phyloP scores from a whole-genome alignment of 2,797 vertebrate species.

The Oreochromis mossambicus region DNA sequence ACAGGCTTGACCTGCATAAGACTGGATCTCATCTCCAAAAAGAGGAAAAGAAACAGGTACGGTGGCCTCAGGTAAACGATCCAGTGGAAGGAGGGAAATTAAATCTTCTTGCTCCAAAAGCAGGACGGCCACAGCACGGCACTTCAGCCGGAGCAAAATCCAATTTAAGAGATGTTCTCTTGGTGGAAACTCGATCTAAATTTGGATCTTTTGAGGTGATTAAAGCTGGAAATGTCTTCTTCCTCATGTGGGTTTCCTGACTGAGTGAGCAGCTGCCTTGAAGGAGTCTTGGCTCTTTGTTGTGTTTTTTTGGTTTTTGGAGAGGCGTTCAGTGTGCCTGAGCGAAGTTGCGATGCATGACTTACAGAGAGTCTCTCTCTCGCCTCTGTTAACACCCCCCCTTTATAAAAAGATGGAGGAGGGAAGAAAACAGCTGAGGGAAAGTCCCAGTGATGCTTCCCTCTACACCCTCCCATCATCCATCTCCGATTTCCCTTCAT shows the following conservation, averaged over 20 bases:
- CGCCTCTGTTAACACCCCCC: neutral
- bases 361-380: conserved; percentile 26
- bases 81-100: conserved; percentile 7
- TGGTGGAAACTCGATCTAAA: neutral
- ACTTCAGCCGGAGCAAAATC: conserved; percentile 4
- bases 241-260: neutral
- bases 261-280: neutral
- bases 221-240: neutral
- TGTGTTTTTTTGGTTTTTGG: conserved; percentile 10
- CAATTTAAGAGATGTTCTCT: conserved; percentile 11
- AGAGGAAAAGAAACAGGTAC: neutral
- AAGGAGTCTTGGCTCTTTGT: conserved; percentile 12
- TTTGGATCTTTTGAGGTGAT: neutral
- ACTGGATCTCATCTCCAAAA: conserved; percentile 77
- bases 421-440: conserved; percentile 17
- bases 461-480: conserved; percentile 25
- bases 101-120: neutral
- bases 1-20: conserved; percentile 71
- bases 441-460: conserved; percentile 58
- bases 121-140: neutral
- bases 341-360: conserved; percentile 41
- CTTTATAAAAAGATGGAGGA: conserved; percentile 20
- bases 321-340: conserved; percentile 20
- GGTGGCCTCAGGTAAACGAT: conserved; percentile 1
- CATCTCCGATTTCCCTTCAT: conserved; percentile 7